Base-by-base conservation (phyloP, 2,888 invertebrate species). In the Tetramorium bicarinatum region DNA sequence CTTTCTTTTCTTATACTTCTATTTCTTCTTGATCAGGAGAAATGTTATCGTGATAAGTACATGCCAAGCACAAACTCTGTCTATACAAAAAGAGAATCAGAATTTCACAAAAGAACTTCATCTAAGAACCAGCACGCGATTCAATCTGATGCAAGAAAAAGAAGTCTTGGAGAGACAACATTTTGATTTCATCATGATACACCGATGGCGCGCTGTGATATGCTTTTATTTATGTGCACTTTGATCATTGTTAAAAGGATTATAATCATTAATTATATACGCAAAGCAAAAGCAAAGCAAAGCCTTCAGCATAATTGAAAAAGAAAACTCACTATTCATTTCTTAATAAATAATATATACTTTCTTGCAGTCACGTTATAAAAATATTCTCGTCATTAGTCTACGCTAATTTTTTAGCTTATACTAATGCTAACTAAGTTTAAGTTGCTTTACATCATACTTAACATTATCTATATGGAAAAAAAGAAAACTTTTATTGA, bases 51-150 rank as follows among this genome's bases (percentile, higher is more conserved):
- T 56, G 82, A 76, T 84, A 84, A 71, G 41, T 44, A 75, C 52
- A 71, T 59, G 47, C 59, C 79, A 80, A 71, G 38, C 9, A 44
- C 79, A 52, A 72, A 80, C 49, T 64, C 72, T 47, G 34, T 47
- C 47, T 47, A 11, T 34, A 44, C 38, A 82, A 77, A 56, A 66
- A 77, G 82, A 47, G 44, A 64, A 79, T 79, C 59, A 38, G 34
- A 64, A 75, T 69, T 47, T 76, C 81, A 67, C 52, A 56, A 82
- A 71, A 80, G 59, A 79, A 79, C 34, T 54, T 41, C 54, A 83
- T 62, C 29, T 79, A 44, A 41, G 29, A 79, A 34, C 69, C 52
- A 69, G 52, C 52, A 49, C 44, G 34, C 56, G 66, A 69, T 79
- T 18, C 54, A 69, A 69, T 79, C 71, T 79, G 47, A 21, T 21